Evolutionary conservation across 2,797 vertebrate species (phyloP), one percentile per base, ranked within the genome.

Genomic region (Silurus lanzhouensis): DNA sequence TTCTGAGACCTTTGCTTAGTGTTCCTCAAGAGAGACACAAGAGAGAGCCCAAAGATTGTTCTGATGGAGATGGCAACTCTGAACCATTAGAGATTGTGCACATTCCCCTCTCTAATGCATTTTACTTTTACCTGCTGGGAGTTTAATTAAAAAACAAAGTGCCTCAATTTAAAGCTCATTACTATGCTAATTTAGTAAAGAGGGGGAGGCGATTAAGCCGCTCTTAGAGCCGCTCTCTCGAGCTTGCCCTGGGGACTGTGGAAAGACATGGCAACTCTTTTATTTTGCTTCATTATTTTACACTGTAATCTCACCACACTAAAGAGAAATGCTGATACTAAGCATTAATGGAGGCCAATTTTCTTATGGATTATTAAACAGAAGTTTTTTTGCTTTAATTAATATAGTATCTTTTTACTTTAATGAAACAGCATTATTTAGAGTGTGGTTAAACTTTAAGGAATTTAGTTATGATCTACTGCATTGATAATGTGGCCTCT

Each of bases 121-220:
- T 98, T 98, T 97, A 98, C 96, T 98, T 98, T 97, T 98, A 99
- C 98, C 98, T 99, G 98, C 98, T 99, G 98, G 98, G 98, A 99
- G 97, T 98, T 99, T 99, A 99, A 99, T 99, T 99, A 99, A 99
- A 99, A 99, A 99, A 99, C 97, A 99, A 99, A 99, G 97, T 98
- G 97, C 96, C 97, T 99, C 98, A 98, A 99, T 99, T 99, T 99
- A 99, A 99, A 99, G 98, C 96, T 97, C 97, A 99, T 99, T 99
- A 99, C 97, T 99, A 99, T 99, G 98, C 97, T 99, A 99, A 99
- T 99, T 96, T 94, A 88, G 96, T 96, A 96, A 95, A 96, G 96
- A 96, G 94, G 95, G 95, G 96, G 96, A 96, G 96, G 97, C 97
- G 97, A 99, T 99, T 98, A 99, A 99, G 97, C 95, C 95, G 96